Base-by-base conservation (phyloP, 2,113 vertebrate genomes). In the Gobio gobio region DNA sequence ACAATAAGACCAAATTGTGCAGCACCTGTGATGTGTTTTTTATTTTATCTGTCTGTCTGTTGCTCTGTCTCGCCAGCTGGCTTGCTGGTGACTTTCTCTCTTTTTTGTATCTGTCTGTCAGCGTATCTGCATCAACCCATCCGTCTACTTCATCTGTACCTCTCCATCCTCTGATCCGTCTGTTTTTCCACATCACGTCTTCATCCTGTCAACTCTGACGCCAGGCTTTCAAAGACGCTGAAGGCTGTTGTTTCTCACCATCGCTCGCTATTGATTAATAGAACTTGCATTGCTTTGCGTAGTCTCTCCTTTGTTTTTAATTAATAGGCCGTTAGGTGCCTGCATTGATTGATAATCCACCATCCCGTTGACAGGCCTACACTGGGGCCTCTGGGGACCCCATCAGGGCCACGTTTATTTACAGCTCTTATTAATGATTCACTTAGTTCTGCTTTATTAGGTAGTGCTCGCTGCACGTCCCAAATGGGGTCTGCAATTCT, bases 361-460 rank as follows among this genome's bases (percentile, higher is more conserved):
- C 84, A 73, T 84, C 70, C 75, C 12, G 43, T 13, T 81, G 86
- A 49, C 47, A 43, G 83, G 36, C 24, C 18, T 2, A 29, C 22
- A 74, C 64, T 63, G 7, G 88, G 78, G 89, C 72, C 85, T 29
- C 88, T 76, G 22, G 51, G 80, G 54, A 22, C 76, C 82, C 84
- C 77, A 51, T 80, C 84, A 66, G 56, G 64, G 85, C 85, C 58
- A 68, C 72, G 89, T 87, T 91, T 90, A 92, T 92, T 90, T 91
- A 89, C 86, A 85, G 89, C 87, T 93, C 88, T 92, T 92, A 94
- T 92, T 94, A 93, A 92, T 93, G 91, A 91, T 90, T 90, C 91
- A 89, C 90, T 93, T 93, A 93, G 91, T 91, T 91, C 87, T 76
- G 90, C 89, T 92, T 92, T 91, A 91, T 92, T 93, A 91, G 85